Evolutionary conservation across 1,140 invertebrate genomes (phyloP), one percentile per base, ranked within the genome.

Genomic region (Eciton burchellii): DNA sequence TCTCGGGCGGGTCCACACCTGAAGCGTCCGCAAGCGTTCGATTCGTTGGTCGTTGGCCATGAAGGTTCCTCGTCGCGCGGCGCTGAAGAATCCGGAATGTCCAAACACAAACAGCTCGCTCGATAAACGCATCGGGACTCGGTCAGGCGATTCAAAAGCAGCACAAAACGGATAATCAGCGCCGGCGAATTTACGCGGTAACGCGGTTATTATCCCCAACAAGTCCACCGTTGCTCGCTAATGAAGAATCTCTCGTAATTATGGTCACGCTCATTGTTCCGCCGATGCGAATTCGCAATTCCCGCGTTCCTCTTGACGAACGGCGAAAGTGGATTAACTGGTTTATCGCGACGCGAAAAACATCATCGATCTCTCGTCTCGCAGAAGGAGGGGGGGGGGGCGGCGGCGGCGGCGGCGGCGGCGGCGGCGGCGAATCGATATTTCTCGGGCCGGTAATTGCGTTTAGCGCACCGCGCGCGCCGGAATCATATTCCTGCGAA

Each of bases 211-310:
- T 49, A 63, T 65, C 49, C 29, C 26, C 49, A 29, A 21, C 35
- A 74, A 65, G 14, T 21, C 9, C n/a, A 21, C 49, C 19, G 49
- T 26, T n/a, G 47, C 49, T 14, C 63, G 45, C 16, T 77, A 77
- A 77, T 54, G 49, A 45, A 68, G 16, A 56, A 56, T 59, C 52
- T 59, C 52, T 79, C 12, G 35, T 29, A 79, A 70, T 79, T 68
- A 79, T 56, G 21, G 0, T 56, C 47, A 29, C 4, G 41, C 12
- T 56, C 19, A 56, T 77, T 77, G 2, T 77, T 56, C 52, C 12
- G 3, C 14, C 26, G 12, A 76, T 21, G 43, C 43, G 8, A 68
- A 77, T 77, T 45, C 16, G 45, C 70, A 57, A 79, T 68, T 11
- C 45, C 12, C 3, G 3, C 35, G 16, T 49, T 29, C 45, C 9